Percentiles rank a stretch among this genome's conserved stretches.
phyloP scores from a whole-genome alignment of 2,797 vertebrate species.

The Galago senegalensis region DNA sequence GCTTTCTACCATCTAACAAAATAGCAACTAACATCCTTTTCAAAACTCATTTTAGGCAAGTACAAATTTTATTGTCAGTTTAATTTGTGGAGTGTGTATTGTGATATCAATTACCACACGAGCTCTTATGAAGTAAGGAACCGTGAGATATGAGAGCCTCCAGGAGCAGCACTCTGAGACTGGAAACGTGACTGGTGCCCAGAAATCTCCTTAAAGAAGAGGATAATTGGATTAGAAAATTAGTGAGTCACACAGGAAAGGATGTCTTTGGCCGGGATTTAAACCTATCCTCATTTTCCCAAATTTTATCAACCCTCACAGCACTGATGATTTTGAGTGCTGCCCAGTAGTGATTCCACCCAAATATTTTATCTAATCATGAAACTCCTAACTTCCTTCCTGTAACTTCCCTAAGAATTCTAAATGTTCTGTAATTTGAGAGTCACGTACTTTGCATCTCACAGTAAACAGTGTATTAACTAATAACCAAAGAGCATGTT shows the following conservation, averaged over 20 bases:
- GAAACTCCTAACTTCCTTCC: constrained; percentile 6
- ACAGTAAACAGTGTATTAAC: not conserved
- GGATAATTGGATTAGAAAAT: not conserved
- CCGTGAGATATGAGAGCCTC: not conserved
- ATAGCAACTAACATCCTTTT: not conserved
- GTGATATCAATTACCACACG: not conserved
- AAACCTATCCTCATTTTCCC: not conserved
- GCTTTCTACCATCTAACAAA: not conserved
- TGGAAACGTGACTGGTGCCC: not conserved
- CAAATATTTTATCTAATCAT: not conserved
- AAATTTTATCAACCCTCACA: not conserved
- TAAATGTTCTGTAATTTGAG: constrained; percentile 13
- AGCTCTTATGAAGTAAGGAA: not conserved
- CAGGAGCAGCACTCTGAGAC: not conserved
- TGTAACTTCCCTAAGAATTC: not conserved
- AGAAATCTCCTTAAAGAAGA: not conserved
- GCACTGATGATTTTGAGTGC: not conserved
- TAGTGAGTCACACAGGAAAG: not conserved
- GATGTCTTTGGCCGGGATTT: not conserved
- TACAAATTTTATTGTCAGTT: not conserved
- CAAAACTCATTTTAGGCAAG: not conserved
- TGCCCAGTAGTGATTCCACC: not conserved
- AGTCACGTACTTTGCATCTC: not conserved
- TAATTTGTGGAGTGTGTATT: not conserved
- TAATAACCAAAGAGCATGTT: constrained; percentile 30